phyloP scores from a whole-genome alignment of 2,888 invertebrate genomes.

The Acrocera orbiculus region DNA sequence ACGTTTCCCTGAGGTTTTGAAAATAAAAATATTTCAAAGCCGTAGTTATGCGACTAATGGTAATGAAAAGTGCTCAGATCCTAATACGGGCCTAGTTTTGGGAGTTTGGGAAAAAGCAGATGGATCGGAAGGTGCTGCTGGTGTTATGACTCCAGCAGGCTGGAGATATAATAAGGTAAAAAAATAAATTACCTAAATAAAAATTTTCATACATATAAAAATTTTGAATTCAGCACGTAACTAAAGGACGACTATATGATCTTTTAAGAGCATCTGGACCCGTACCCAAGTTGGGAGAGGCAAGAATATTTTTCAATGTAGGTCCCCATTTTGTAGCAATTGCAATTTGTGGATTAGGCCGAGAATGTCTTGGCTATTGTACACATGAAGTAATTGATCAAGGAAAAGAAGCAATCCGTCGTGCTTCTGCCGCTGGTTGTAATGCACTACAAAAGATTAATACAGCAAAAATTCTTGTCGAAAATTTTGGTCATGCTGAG shows the following conservation, averaged over 20 bases:
- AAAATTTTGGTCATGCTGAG: constrained; percentile 55
- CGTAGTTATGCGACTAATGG: too few species aligned
- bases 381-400: constrained; percentile 53
- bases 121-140: too few species aligned
- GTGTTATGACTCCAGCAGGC: constrained; percentile 42
- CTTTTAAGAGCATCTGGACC: constrained; percentile 35
- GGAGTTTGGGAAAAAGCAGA: too few species aligned
- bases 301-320: constrained; percentile 44
- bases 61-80: too few species aligned
- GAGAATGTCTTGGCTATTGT: constrained; percentile 47
- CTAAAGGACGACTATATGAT: constrained; percentile 38
- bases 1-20: too few species aligned
- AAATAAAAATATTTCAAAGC: too few species aligned
- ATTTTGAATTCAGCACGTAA: constrained; percentile 10
- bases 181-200: constrained; percentile 10
- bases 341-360: constrained; percentile 58
- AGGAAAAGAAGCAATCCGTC: constrained; percentile 53
- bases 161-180: constrained; percentile 38
- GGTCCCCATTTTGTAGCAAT: constrained; percentile 46
- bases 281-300: constrained; percentile 35
- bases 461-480: constrained; percentile 44
- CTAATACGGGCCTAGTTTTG: too few species aligned
- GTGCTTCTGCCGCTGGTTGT: constrained; percentile 46
- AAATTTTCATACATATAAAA: neutral
- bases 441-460: constrained; percentile 37